Evolutionary conservation across 2,888 invertebrate genomes (phyloP).

Genomic region (Eupithecia vulgata): DNA sequence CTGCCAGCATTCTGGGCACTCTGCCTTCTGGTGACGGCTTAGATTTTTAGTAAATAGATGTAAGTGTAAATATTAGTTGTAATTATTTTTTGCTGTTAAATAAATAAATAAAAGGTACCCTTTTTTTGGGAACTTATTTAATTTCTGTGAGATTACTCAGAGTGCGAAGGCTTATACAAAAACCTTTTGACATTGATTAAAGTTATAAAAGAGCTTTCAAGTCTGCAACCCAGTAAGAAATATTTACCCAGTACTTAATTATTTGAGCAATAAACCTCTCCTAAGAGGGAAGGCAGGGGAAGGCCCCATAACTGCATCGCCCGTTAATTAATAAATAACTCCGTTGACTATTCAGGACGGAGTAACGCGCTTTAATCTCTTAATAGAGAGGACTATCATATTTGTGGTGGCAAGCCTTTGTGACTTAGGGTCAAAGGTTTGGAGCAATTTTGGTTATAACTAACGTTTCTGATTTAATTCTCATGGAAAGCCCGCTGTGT

Average conservation of each 20-base stretch:
- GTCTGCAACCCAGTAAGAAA: neutral
- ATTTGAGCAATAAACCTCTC: constrained; percentile 13
- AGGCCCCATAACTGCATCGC: constrained; percentile 32
- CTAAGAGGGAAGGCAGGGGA: constrained; percentile 1
- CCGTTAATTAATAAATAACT: constrained; percentile 35
- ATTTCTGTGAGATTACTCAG: too few relatives aligned
- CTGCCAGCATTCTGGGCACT: too few relatives aligned
- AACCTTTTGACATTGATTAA: too few relatives aligned
- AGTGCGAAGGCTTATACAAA: too few relatives aligned
- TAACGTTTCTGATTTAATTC: neutral
- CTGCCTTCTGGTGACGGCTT: too few relatives aligned
- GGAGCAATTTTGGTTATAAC: neutral
- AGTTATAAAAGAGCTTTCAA: neutral
- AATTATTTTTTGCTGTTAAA: too few relatives aligned
- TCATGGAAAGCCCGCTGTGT: neutral
- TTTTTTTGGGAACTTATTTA: too few relatives aligned
- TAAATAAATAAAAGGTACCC: too few relatives aligned
- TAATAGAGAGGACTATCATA: constrained; percentile 40
- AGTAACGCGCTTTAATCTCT: constrained; percentile 24
- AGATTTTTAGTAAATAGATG: too few relatives aligned
- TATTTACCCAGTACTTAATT: constrained; percentile 9
- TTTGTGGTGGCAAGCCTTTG: neutral
- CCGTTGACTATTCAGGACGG: constrained; percentile 9
- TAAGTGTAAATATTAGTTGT: too few relatives aligned
- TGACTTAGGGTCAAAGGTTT: neutral